These are phyloP conservation scores for Salticus scenicus DNA, from an alignment of 2,888 invertebrate genomes.

Conservation along the genomic window DNA sequence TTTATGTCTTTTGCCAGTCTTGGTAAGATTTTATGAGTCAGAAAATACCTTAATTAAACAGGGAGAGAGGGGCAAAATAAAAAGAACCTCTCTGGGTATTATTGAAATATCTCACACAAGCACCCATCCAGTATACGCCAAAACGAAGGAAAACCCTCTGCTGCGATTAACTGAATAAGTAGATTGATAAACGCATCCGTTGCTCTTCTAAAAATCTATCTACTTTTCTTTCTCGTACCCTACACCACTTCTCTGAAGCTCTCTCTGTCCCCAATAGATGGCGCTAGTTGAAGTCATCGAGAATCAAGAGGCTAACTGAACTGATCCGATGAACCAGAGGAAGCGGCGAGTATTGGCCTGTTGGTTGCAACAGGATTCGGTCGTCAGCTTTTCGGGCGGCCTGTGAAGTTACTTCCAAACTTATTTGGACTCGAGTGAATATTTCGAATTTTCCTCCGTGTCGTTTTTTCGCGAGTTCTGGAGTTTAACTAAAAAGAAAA, in stretches of 20 bases:
- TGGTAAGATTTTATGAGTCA: too few relatives aligned
- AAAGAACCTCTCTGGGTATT: not conserved
- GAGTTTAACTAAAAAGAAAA: not conserved
- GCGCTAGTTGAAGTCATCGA: constrained; percentile 24
- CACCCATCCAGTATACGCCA: not conserved
- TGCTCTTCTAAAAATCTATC: constrained; percentile 17
- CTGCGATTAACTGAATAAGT: constrained; percentile 19
- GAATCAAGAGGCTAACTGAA: constrained; percentile 34
- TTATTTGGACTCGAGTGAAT: not conserved
- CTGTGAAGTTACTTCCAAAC: not conserved
- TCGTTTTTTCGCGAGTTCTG: not conserved
- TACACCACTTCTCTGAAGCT: not conserved
- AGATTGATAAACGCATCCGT: constrained; percentile 14
- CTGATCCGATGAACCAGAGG: not conserved
- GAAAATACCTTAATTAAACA: too few relatives aligned
- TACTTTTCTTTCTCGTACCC: not conserved
- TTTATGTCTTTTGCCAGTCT: too few relatives aligned
- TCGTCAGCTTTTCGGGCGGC: constrained; percentile 24
- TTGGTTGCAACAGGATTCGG: constrained; percentile 65
- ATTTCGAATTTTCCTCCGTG: not conserved
- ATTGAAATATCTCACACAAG: not conserved
- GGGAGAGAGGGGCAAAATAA: too few relatives aligned
- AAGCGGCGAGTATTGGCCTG: constrained; percentile 42
- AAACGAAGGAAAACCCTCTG: not conserved
- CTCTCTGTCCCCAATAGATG: constrained; percentile 36